These are phyloP conservation scores for Meteorus cinctellus DNA, from an alignment of 2,888 invertebrate genomes.

Conservation along the genomic window DNA sequence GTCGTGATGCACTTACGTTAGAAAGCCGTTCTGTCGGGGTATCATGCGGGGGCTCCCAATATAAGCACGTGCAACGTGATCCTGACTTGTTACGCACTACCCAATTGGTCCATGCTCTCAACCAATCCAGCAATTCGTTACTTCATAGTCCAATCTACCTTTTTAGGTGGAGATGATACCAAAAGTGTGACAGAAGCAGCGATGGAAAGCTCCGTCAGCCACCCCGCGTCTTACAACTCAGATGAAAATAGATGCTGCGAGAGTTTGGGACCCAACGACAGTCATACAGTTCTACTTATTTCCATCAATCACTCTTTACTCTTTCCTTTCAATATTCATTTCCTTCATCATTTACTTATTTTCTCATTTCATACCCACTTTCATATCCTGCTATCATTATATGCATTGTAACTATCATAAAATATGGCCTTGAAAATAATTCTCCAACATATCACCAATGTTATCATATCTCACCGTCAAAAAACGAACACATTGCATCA, in stretches of 20 bases:
- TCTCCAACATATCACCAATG: too few species aligned
- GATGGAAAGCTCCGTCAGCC: slow-evolving; percentile 62
- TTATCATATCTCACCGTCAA: too few species aligned
- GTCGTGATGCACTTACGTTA: slow-evolving; percentile 88
- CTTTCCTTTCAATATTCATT: not conserved
- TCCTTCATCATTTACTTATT: not conserved
- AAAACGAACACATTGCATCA: too few species aligned
- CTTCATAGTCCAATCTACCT: slow-evolving; percentile 77
- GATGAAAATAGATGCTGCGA: slow-evolving; percentile 68
- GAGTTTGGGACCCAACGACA: slow-evolving; percentile 47
- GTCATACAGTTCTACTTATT: slow-evolving; percentile 3
- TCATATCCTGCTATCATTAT: too few species aligned
- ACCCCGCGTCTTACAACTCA: slow-evolving; percentile 61
- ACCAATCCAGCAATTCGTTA: slow-evolving; percentile 75
- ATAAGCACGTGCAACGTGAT: slow-evolving; percentile 89
- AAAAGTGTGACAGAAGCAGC: slow-evolving; percentile 71
- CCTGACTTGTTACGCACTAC: slow-evolving; percentile 75
- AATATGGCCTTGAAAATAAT: too few species aligned
- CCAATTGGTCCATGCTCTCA: slow-evolving; percentile 72
- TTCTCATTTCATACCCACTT: not conserved
- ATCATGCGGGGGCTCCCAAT: slow-evolving; percentile 81
- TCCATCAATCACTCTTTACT: not conserved
- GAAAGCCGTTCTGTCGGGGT: slow-evolving; percentile 96
- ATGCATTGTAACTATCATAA: too few species aligned
- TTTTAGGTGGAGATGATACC: slow-evolving; percentile 78